Conservation (phyloP, 2,797 vertebrate species). For the Glyptemys insculpta region DNA sequence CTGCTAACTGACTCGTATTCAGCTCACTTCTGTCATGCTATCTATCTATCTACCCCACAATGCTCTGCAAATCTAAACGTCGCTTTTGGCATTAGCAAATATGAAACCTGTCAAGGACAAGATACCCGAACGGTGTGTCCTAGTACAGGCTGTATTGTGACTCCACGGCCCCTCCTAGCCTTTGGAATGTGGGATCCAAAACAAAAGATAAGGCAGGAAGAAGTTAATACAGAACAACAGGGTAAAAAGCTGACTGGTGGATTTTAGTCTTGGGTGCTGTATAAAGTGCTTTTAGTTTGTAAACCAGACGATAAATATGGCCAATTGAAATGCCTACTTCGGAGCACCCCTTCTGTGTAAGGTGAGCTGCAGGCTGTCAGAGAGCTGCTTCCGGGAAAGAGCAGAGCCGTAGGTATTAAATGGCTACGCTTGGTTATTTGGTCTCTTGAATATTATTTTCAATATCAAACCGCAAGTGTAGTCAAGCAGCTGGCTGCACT, state of each 20-base stretch:
- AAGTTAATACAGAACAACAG: not conserved
- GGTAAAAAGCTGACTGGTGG: not conserved
- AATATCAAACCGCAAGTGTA: not conserved
- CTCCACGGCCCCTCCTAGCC: not conserved
- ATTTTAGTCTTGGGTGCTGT: not conserved
- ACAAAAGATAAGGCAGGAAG: not conserved
- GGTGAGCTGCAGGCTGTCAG: not conserved
- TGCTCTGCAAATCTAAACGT: not conserved
- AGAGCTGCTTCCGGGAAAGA: not conserved
- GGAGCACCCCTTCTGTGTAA: not conserved
- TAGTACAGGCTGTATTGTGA: not conserved
- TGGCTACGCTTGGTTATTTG: not conserved
- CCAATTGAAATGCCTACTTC: not conserved
- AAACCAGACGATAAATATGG: not conserved
- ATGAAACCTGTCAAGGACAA: not conserved
- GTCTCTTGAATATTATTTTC: not conserved
- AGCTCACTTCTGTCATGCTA: not conserved
- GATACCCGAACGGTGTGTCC: not conserved
- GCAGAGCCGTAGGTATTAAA: not conserved
- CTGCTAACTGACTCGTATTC: not conserved
- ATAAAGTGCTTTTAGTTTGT: not conserved
- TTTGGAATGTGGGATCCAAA: not conserved
- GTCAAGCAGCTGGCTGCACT: not conserved
- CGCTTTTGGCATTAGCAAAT: not conserved
- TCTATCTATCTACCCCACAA: not conserved